These are phyloP conservation scores for Ceratoteleas bidentatus DNA, from an alignment of 1,140 invertebrate species.

Conservation along the genomic window DNA sequence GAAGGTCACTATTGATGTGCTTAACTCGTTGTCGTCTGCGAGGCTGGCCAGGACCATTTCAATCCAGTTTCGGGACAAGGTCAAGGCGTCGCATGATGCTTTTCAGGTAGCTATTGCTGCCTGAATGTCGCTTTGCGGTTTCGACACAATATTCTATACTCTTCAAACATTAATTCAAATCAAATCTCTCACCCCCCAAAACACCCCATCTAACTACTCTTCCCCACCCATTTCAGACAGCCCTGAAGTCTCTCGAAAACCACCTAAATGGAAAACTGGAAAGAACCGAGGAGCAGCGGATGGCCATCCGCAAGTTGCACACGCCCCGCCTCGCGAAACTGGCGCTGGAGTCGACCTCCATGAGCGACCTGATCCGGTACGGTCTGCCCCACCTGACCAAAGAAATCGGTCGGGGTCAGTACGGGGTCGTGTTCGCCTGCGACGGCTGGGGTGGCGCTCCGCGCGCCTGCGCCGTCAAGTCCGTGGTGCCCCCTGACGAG, in stretches of 20 bases:
- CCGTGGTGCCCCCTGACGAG: constrained; percentile 94
- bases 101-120: constrained; percentile 49
- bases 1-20: constrained; percentile 87
- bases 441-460: constrained; percentile 88
- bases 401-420: constrained; percentile 94
- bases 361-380: constrained; percentile 88
- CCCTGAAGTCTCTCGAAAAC: constrained; percentile 86
- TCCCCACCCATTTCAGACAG: constrained; percentile 84
- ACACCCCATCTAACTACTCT: no score
- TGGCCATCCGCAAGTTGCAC: constrained; percentile 89
- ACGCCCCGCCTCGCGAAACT: constrained; percentile 91
- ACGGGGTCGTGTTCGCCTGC: constrained; percentile 95
- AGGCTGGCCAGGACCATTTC: constrained; percentile 90
- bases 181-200: no score
- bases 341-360: constrained; percentile 92
- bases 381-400: constrained; percentile 89
- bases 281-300: constrained; percentile 90
- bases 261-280: constrained; percentile 88
- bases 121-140: no score
- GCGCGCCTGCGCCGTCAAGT: constrained; percentile 92
- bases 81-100: constrained; percentile 70
- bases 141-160: no score
- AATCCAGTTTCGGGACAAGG: constrained; percentile 84
- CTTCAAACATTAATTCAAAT: no score
- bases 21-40: constrained; percentile 87